Percentiles rank a stretch among this genome's conserved stretches.
Conservation (phyloP, 2,113 vertebrate genomes). For the Ctenomys sociabilis region DNA sequence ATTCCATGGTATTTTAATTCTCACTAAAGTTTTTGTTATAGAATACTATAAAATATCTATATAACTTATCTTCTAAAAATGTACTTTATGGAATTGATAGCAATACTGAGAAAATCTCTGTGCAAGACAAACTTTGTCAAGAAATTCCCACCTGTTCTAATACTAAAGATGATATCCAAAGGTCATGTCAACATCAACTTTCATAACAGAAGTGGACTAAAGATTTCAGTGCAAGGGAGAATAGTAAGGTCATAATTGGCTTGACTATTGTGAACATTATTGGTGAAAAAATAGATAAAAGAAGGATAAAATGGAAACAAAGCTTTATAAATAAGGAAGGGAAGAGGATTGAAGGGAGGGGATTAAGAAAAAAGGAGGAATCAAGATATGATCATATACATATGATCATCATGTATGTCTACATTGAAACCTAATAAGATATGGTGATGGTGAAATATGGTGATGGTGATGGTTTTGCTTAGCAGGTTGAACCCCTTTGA, state of each 20-base stretch:
- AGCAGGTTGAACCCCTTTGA: not conserved
- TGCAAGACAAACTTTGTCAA: slow-evolving; percentile 39
- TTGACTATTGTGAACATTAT: not conserved
- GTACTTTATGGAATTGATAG: slow-evolving; percentile 24
- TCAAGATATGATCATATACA: no score
- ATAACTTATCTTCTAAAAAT: slow-evolving; percentile 23
- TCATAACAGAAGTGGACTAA: not conserved
- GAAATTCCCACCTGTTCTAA: slow-evolving; percentile 19
- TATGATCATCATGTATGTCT: no score
- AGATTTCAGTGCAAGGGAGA: slow-evolving; percentile 6
- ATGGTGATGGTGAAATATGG: no score
- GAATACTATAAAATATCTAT: not conserved
- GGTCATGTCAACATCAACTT: not conserved
- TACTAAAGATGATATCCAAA: not conserved
- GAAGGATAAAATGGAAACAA: no score
- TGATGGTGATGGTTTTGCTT: slow-evolving; percentile 26
- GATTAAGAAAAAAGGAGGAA: no score
- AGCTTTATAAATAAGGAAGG: no score
- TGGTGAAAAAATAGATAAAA: not conserved
- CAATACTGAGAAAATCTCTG: not conserved
- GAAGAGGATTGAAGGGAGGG: no score
- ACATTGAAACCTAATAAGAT: no score
- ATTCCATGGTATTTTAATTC: slow-evolving; percentile 39
- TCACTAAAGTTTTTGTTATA: slow-evolving; percentile 11
- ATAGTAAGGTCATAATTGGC: not conserved